Conservation (phyloP, 2,888 invertebrate genomes). For the Cosmorhoe ocellata region DNA sequence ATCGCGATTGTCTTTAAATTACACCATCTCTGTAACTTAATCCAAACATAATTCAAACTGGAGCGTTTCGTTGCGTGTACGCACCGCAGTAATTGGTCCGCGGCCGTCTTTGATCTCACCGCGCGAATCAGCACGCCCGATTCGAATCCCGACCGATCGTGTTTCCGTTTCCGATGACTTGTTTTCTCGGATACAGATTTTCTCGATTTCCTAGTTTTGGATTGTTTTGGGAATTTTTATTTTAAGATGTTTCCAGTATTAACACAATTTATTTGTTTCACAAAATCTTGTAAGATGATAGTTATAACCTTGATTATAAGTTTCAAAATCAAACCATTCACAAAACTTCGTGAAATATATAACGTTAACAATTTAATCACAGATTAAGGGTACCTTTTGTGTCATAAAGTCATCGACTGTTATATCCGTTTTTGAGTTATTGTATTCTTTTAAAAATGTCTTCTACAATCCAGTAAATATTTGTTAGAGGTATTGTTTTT, state of each 20-base stretch:
- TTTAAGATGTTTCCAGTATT: background rate
- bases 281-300: too few species aligned
- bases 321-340: too few species aligned
- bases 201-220: constrained; percentile 1
- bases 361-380: too few species aligned
- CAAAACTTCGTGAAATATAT: too few species aligned
- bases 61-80: constrained; percentile 67
- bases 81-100: constrained; percentile 62
- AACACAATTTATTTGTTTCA: too few species aligned
- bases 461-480: too few species aligned
- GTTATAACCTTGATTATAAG: too few species aligned
- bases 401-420: too few species aligned
- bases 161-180: constrained; percentile 55
- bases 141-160: constrained; percentile 55
- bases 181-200: constrained; percentile 9
- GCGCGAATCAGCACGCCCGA: constrained; percentile 65
- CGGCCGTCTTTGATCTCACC: constrained; percentile 68
- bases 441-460: too few species aligned
- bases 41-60: constrained; percentile 53
- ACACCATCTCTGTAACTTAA: constrained; percentile 32
- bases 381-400: too few species aligned
- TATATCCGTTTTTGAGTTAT: too few species aligned
- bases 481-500: too few species aligned
- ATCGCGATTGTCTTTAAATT: constrained; percentile 18
- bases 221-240: background rate